Evolutionary conservation across 2,888 invertebrate species (phyloP).

Genomic region (Morinoia aosen): DNA sequence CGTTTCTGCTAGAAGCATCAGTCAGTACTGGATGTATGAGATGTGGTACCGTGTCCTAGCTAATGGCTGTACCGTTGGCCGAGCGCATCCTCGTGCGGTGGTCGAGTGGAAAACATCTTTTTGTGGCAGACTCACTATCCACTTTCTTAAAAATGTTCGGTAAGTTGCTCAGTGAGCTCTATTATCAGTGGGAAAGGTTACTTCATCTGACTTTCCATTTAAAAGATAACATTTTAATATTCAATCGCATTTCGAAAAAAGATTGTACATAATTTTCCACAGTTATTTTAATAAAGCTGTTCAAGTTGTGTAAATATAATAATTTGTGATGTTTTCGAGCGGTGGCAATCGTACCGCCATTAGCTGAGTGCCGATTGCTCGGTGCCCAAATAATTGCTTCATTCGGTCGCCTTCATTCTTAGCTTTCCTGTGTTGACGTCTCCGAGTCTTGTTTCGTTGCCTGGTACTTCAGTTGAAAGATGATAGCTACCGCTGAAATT

Average conservation of each 20-base stretch:
- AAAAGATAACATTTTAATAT: constrained; percentile 26
- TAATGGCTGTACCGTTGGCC: constrained; percentile 52
- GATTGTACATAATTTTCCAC: constrained; percentile 29
- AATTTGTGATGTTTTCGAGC: constrained; percentile 7
- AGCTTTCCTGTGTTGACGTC: neutral
- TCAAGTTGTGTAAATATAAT: constrained; percentile 46
- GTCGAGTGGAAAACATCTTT: constrained; percentile 36
- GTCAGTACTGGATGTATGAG: constrained; percentile 9
- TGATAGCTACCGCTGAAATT: neutral
- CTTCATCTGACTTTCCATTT: constrained; percentile 23
- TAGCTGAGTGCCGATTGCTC: constrained; percentile 30
- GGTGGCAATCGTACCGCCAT: constrained; percentile 49
- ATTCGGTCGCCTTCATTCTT: neutral
- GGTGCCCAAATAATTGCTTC: neutral
- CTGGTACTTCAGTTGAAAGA: neutral
- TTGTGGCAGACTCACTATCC: constrained; percentile 22
- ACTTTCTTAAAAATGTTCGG: constrained; percentile 35
- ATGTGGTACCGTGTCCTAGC: constrained; percentile 23
- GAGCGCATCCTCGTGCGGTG: constrained; percentile 20
- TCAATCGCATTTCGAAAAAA: neutral
- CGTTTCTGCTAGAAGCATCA: neutral
- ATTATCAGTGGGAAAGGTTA: constrained; percentile 27
- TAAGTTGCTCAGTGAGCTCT: constrained; percentile 21
- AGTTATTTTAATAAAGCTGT: constrained; percentile 27
- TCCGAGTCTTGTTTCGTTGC: constrained; percentile 1